These are phyloP conservation scores for Anhinga anhinga DNA, from an alignment of 2,113 vertebrate species.

Conservation along the genomic window DNA sequence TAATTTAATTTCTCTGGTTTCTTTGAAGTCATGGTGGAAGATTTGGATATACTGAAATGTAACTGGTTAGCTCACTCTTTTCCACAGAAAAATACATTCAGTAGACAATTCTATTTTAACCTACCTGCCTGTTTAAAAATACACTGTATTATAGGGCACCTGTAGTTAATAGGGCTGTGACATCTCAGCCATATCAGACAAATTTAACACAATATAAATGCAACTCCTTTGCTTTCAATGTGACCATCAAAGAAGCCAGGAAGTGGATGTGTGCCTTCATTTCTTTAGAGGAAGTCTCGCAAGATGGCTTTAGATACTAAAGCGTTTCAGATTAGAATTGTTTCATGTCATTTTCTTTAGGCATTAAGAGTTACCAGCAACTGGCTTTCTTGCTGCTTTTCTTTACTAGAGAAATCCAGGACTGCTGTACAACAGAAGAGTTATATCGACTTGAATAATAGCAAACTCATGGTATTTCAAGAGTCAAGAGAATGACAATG, in stretches of 20 bases:
- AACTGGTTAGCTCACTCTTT: neutral
- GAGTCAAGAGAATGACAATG: neutral
- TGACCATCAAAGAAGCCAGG: neutral
- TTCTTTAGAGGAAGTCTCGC: neutral
- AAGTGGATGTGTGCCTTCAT: neutral
- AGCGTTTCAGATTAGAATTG: neutral
- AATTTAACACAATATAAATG: neutral
- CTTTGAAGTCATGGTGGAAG: neutral
- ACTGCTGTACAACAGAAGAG: neutral
- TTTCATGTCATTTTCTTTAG: neutral
- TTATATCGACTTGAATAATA: neutral
- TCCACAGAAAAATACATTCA: neutral
- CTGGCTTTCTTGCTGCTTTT: neutral
- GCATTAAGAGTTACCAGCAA: neutral
- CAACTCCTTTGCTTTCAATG: neutral
- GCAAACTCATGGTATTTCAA: neutral
- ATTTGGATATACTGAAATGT: neutral
- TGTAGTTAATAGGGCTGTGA: neutral
- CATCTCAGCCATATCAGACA: neutral
- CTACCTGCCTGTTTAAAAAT: neutral
- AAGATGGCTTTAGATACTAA: neutral
- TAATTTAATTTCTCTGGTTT: neutral
- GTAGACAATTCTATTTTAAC: neutral
- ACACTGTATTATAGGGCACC: neutral
- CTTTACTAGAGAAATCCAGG: neutral